phyloP scores from a whole-genome alignment of 2,888 invertebrate genomes.

The Clistopyga incitator region DNA sequence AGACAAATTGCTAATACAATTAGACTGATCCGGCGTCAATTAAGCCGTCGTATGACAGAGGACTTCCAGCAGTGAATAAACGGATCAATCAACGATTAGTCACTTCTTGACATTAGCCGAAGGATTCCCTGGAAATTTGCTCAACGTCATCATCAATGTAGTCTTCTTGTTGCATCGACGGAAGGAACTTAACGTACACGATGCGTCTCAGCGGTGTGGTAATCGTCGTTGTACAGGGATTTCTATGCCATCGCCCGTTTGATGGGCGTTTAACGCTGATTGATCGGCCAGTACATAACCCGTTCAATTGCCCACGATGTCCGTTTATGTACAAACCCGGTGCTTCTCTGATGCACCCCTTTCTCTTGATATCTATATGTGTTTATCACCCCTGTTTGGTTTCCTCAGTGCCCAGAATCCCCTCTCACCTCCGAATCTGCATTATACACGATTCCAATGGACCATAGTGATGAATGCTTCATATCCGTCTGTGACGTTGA shows the following conservation, averaged over 20 bases:
- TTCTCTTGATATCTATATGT: conserved; percentile 15
- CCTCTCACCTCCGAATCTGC: not conserved
- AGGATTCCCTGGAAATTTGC: not conserved
- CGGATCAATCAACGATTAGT: not conserved
- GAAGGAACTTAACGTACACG: conserved; percentile 22
- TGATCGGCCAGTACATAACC: conserved; percentile 69
- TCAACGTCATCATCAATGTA: not conserved
- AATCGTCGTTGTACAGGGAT: conserved; percentile 64
- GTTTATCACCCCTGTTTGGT: conserved; percentile 14
- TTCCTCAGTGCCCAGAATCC: not conserved
- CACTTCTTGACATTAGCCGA: not conserved
- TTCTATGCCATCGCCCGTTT: conserved; percentile 62
- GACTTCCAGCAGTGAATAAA: not conserved
- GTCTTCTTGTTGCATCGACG: conserved; percentile 6
- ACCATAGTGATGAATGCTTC: conserved; percentile 22
- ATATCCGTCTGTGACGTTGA: conserved; percentile 25
- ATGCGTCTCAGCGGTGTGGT: conserved; percentile 20
- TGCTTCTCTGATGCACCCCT: not conserved
- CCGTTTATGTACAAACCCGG: conserved; percentile 38
- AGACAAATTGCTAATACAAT: not conserved
- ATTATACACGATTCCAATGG: conserved; percentile 23
- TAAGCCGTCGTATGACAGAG: not conserved
- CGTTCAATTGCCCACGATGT: conserved; percentile 70
- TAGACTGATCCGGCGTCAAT: not conserved
- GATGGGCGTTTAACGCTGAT: conserved; percentile 74